Evolutionary conservation across 1,140 invertebrate genomes (phyloP), one percentile per base, ranked within the genome.

Genomic region (Capitella teleta): DNA sequence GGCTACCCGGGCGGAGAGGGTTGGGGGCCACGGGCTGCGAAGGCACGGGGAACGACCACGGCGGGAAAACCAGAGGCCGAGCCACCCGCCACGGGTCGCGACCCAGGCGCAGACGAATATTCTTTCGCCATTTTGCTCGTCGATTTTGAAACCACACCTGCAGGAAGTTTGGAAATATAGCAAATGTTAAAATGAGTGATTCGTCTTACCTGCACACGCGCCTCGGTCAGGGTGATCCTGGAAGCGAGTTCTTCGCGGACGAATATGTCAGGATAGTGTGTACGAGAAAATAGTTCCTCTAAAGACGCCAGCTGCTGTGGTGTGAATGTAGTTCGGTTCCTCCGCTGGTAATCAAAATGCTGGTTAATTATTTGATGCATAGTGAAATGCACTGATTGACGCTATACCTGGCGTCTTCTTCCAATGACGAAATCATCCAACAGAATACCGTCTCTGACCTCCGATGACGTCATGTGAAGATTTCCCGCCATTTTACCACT

Each of bases 211-310:
- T 98, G 94, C 30, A 98, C 93, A 74, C 95, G 79, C n/a, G 91
- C 95, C 73, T 98, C 95, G 0, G 93, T 91, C 18, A 98, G 76
- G 74, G 89, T 93, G 61, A 98, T 98, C 73, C 96, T 96, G 28
- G 93, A 69, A 0, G 95, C 94, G 6, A 97, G 91, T 73, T 98
- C 95, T 64, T 98, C 95, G 40, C 95, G 76, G 91, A 97, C 95
- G 71, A 98, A 98, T 62, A 98, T 97, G 71, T 98, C 94, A 0
- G 95, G 95, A 68, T 98, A 98, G 49, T 91, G 78, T 0, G 92
- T 98, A 74, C 95, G 97, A 44, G 82, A 81, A 74, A 98, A 98
- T 5, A 97, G 77, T 0, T 84, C 78, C 72, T 98, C 95, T 36
- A 98, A 75, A 0, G 96, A 80, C 65, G 97, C 91, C 48, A 98